Evolutionary conservation across 2,888 invertebrate species (phyloP).

Genomic region (Dendrolimus pini): DNA sequence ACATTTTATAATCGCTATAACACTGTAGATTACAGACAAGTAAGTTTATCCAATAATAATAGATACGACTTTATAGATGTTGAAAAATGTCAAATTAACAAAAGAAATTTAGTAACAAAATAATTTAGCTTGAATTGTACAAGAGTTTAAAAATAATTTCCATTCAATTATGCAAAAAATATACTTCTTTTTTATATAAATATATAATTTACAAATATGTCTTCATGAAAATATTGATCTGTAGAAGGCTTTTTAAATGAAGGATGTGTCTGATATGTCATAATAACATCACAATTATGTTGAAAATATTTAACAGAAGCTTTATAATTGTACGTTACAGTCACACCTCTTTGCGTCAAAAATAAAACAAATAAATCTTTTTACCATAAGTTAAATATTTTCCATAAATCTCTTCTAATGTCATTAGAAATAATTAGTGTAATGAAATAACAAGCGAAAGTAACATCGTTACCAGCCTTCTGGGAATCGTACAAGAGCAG

Average conservation of each 20-base stretch:
- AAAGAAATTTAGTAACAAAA: too few species aligned
- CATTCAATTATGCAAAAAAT: not conserved
- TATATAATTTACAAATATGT: not conserved
- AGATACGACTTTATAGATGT: too few species aligned
- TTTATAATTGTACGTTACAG: not conserved
- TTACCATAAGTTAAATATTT: too few species aligned
- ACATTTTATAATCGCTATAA: too few species aligned
- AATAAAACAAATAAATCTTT: not conserved
- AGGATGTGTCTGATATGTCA: not conserved
- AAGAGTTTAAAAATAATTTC: not conserved
- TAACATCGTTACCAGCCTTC: not conserved
- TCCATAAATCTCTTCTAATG: too few species aligned
- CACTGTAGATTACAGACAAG: not conserved
- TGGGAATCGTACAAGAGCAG: slow-evolving; percentile 1
- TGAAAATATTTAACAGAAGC: not conserved
- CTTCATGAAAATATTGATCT: not conserved
- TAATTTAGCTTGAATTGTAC: not conserved
- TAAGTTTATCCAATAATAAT: not conserved
- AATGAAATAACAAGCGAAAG: not conserved
- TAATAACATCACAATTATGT: not conserved
- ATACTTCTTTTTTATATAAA: not conserved
- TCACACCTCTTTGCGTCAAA: not conserved
- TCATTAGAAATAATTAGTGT: too few species aligned
- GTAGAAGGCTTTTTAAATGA: not conserved
- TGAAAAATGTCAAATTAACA: too few species aligned